phyloP scores from a whole-genome alignment of 2,888 invertebrate genomes.

The Lydus trimaculatus region DNA sequence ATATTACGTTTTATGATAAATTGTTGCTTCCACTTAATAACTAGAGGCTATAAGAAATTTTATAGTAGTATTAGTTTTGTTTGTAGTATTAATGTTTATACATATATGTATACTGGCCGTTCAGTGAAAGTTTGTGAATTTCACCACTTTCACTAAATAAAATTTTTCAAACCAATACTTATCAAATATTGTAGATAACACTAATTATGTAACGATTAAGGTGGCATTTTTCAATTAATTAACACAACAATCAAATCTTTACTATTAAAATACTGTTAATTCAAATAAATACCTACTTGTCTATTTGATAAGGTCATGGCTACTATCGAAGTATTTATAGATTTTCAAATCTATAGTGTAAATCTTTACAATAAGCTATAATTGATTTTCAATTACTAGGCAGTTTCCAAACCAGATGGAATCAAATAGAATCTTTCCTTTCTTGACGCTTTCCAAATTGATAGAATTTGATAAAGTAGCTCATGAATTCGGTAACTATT shows the following conservation, averaged over 20 bases:
- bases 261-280: no score
- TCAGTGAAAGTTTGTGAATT: slow-evolving; percentile 39
- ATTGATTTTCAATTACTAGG: no score
- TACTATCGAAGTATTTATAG: neutral
- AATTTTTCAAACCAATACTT: slow-evolving; percentile 30
- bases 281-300: neutral
- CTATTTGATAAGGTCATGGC: neutral
- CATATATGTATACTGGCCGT: slow-evolving; percentile 13
- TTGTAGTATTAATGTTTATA: slow-evolving; percentile 19
- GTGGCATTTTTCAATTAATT: neutral
- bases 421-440: no score
- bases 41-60: neutral
- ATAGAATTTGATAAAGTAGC: no score
- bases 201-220: slow-evolving; percentile 15
- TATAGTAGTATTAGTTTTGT: slow-evolving; percentile 5
- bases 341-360: no score
- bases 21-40: neutral
- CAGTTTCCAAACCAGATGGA: no score
- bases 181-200: slow-evolving; percentile 14
- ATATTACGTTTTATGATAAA: neutral
- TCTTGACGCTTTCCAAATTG: no score
- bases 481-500: no score
- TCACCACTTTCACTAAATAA: slow-evolving; percentile 38
- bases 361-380: no score
- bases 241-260: neutral